Percentiles rank a stretch among this genome's conserved stretches.
Conservation (phyloP, 2,888 invertebrate species). For the Chrysolina haemoptera region DNA sequence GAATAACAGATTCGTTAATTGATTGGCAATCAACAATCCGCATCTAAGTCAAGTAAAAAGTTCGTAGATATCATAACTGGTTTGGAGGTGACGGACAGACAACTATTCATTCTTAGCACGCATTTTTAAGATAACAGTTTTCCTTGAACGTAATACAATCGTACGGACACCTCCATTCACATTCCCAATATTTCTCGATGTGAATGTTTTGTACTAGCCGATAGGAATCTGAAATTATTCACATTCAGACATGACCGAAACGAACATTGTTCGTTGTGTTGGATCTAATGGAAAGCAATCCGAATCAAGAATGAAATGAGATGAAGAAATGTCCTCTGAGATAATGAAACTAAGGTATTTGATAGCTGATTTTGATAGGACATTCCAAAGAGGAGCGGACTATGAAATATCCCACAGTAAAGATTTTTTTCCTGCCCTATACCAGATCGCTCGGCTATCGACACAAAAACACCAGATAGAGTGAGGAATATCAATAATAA, state of each 20-base stretch:
- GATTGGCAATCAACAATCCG: background rate
- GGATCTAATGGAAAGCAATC: background rate
- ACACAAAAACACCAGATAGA: too few relatives aligned
- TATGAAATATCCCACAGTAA: too few relatives aligned
- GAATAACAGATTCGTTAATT: background rate
- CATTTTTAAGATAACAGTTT: conserved; percentile 1
- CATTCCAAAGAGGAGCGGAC: too few relatives aligned
- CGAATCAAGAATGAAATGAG: background rate
- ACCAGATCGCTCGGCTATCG: too few relatives aligned
- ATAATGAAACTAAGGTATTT: background rate
- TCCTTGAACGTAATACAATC: conserved; percentile 14
- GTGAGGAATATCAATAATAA: too few relatives aligned
- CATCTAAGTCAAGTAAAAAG: background rate
- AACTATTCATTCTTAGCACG: background rate
- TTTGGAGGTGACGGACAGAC: background rate
- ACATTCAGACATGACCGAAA: background rate
- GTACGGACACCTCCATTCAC: background rate
- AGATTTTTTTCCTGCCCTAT: too few relatives aligned
- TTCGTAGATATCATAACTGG: background rate
- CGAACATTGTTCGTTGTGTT: background rate
- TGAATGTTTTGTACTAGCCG: background rate
- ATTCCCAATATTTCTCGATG: background rate
- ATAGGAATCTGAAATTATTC: conserved; percentile 5
- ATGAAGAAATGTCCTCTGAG: background rate
- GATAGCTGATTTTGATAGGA: too few relatives aligned